A percentile compares a stretch with the other conserved stretches of the same genome.
Conservation (phyloP, 1,140 invertebrate genomes). For the Drosophila pandora region DNA sequence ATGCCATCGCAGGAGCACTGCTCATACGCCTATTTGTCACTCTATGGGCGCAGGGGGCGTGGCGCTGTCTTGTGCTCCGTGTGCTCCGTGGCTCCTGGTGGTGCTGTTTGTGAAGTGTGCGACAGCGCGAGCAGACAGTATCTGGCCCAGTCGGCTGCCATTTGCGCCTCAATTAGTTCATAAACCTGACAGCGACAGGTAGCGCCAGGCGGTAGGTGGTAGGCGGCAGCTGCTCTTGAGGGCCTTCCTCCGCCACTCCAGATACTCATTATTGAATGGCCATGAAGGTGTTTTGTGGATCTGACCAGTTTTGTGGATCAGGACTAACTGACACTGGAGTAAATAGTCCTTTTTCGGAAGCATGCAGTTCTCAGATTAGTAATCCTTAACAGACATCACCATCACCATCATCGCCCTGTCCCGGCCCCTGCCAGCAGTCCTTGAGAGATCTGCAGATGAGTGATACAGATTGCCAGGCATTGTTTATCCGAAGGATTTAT, state of each 20-base stretch:
- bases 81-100: background rate
- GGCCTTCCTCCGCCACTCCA: background rate
- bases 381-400: background rate
- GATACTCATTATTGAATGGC: no score
- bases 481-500: conserved; percentile 55
- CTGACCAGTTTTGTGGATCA: no score
- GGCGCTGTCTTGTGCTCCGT: background rate
- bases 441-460: background rate
- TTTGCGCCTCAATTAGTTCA: conserved; percentile 58
- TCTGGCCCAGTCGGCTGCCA: conserved; percentile 26
- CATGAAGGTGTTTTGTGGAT: no score
- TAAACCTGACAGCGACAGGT: conserved; percentile 41
- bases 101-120: conserved; percentile 43
- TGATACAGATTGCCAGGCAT: conserved; percentile 17
- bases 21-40: conserved; percentile 75
- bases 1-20: conserved; percentile 42
- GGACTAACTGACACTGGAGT: no score
- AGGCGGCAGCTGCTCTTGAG: background rate
- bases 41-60: conserved; percentile 3
- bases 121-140: conserved; percentile 34
- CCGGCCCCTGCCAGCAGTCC: background rate
- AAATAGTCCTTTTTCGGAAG: no score
- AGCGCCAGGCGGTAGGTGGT: conserved; percentile 44
- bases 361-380: no score
- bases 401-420: no score